These are phyloP conservation scores for Heliangelus exortis DNA, from an alignment of 2,797 vertebrate species.

Conservation along the genomic window DNA sequence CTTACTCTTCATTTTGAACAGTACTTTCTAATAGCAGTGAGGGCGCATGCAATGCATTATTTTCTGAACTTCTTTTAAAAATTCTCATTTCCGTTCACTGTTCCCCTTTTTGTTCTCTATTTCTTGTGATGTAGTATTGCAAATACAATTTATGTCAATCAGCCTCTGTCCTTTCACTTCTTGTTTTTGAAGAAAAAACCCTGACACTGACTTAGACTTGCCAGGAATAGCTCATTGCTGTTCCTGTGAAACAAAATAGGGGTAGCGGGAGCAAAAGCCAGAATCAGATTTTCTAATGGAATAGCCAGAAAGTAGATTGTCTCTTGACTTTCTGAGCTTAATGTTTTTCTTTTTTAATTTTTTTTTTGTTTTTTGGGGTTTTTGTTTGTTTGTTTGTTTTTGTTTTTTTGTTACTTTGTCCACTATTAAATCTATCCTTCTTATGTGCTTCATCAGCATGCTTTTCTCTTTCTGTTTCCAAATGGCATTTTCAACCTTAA, in stretches of 20 bases:
- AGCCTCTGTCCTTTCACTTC: slow-evolving; percentile 10
- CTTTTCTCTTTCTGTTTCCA: not conserved
- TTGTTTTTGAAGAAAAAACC: not conserved
- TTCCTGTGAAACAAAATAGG: not conserved
- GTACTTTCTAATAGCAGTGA: not conserved
- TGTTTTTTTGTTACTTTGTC: not conserved
- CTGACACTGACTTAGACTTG: not conserved
- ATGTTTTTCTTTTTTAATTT: not conserved
- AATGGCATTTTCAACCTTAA: not conserved
- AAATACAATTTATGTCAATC: slow-evolving; percentile 26
- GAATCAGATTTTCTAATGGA: not conserved
- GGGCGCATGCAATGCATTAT: not conserved
- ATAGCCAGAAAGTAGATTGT: not conserved
- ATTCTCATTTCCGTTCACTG: not conserved
- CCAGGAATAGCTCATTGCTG: not conserved
- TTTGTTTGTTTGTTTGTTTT: not conserved
- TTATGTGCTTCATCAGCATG: not conserved
- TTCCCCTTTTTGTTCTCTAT: not conserved
- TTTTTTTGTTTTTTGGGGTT: no score
- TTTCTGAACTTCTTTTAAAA: not conserved
- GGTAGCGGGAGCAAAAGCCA: not conserved
- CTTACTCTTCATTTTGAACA: not conserved
- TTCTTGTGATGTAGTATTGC: not conserved
- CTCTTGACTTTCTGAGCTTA: not conserved
- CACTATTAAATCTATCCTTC: not conserved